A percentile compares a stretch with the other conserved stretches of the same genome.
Evolutionary conservation across 2,113 vertebrate genomes (phyloP).

Genomic region (Motacilla tschutschensis): DNA sequence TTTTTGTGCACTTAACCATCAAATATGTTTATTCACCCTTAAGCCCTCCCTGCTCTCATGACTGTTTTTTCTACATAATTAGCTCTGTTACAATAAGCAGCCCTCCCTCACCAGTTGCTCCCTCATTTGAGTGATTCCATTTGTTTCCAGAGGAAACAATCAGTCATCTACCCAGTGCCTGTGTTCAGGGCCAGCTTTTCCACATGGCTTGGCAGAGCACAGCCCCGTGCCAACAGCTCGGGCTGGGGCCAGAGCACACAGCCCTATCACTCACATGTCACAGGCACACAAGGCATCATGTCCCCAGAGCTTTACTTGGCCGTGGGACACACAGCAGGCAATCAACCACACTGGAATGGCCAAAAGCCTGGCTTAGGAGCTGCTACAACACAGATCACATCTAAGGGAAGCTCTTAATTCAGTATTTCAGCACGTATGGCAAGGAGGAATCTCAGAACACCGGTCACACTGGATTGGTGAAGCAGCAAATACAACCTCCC

Average conservation of each 20-base stretch:
- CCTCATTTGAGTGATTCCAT: conserved; percentile 2
- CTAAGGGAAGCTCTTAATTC: neutral
- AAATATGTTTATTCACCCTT: conserved; percentile 31
- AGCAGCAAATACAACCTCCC: neutral
- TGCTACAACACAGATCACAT: neutral
- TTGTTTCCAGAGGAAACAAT: conserved; percentile 41
- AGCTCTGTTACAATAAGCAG: conserved; percentile 40
- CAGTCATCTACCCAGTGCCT: conserved; percentile 1
- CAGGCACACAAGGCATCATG: neutral
- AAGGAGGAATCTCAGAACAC: neutral
- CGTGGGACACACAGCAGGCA: neutral
- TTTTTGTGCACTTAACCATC: conserved; percentile 36
- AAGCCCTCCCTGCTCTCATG: conserved; percentile 24
- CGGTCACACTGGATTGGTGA: accelerated
- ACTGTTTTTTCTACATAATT: conserved; percentile 33
- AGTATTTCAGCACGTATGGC: neutral
- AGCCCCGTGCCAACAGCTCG: neutral
- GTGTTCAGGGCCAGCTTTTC: conserved; percentile 4
- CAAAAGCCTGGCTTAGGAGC: neutral
- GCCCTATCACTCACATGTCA: neutral
- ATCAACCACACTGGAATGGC: neutral
- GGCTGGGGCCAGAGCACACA: neutral
- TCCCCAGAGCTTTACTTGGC: neutral
- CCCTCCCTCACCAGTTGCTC: neutral
- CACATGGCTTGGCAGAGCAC: conserved; percentile 4